Conservation (phyloP, 2,113 vertebrate species). For the Sinocyclocheilus grahami region DNA sequence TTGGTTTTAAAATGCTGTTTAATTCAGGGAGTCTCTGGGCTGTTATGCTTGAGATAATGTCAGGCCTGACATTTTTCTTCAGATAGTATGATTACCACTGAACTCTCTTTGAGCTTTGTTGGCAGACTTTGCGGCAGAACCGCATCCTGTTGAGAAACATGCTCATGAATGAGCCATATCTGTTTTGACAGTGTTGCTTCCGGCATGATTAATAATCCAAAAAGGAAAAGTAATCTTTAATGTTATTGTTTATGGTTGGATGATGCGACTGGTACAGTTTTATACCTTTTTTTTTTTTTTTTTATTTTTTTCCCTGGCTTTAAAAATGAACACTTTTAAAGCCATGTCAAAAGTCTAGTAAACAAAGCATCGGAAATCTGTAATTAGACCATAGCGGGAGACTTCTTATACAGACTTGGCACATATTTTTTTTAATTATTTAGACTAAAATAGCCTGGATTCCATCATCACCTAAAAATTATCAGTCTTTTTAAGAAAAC, state of each 20-base stretch:
- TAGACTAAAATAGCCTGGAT: background rate
- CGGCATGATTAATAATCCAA: slow-evolving; percentile 1
- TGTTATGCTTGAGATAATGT: slow-evolving; percentile 43
- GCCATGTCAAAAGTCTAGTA: slow-evolving; percentile 36
- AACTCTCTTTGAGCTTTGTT: slow-evolving; percentile 15
- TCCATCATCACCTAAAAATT: background rate
- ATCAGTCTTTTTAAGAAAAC: background rate
- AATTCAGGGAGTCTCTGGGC: slow-evolving; percentile 38
- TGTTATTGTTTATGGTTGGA: slow-evolving; percentile 13
- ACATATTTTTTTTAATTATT: background rate
- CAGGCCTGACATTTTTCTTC: slow-evolving; percentile 41
- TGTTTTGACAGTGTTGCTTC: background rate
- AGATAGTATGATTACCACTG: slow-evolving; percentile 34
- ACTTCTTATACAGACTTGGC: background rate
- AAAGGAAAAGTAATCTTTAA: slow-evolving; percentile 9
- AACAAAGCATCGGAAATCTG: slow-evolving; percentile 32
- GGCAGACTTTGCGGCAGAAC: background rate
- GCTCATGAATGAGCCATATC: background rate
- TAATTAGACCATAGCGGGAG: slow-evolving; percentile 20
- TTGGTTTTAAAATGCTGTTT: slow-evolving; percentile 42
- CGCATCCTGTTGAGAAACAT: slow-evolving; percentile 5
- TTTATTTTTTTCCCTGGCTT: background rate
- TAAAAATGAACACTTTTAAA: slow-evolving; percentile 29
- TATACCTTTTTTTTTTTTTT: background rate
- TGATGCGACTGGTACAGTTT: slow-evolving; percentile 11